Evolutionary conservation across 2,888 invertebrate genomes (phyloP), one percentile per base, ranked within the genome.

Genomic region (Tetheella fluctuosa): DNA sequence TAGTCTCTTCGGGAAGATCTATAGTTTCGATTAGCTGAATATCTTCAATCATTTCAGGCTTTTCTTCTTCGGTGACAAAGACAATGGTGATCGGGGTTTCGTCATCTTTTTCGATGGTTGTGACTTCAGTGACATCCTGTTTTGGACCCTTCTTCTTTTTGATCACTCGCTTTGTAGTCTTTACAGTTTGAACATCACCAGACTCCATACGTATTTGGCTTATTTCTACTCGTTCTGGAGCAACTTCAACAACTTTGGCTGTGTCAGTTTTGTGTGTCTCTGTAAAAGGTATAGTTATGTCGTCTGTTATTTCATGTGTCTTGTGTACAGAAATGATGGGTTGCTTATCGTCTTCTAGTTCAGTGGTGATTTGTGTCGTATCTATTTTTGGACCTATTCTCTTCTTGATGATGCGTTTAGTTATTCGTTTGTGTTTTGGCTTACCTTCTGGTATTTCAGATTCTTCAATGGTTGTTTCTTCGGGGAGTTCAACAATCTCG

Each of bases 81-180:
- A 67, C 72, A 74, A 6, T 25, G 25, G 58, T 68, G 54, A 69
- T 64, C 3, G 89, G 85, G 13, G 67, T 69, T 39, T 81, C 73
- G 23, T 75, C 80, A 17, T 88, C 85, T 60, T 86, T 84, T 61
- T 89, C 81, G 30, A 87, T 80, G 23, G 91, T 92, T 4, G 86
- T 79, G 30, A 86, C 87, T 74, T 88, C 88, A 4, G 93, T 90
- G 34, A 88, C 80, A 68, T 91, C 90, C 63, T 87, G 79, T 57
- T 91, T 91, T 0, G 78, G 76, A 1, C 89, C 93, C 57, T 84
- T 87, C 62, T 79, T 83, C 57, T 89, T 89, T 67, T 88, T 94
- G 1, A 93, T 86, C 3, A 86, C 83, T 0, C 91, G 90, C 63
- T 87, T 94, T 3, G 89, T 92, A 0, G 83, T 84, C 3, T 79